Conservation (phyloP, 2,888 invertebrate genomes). For the Epiblema foenella region DNA sequence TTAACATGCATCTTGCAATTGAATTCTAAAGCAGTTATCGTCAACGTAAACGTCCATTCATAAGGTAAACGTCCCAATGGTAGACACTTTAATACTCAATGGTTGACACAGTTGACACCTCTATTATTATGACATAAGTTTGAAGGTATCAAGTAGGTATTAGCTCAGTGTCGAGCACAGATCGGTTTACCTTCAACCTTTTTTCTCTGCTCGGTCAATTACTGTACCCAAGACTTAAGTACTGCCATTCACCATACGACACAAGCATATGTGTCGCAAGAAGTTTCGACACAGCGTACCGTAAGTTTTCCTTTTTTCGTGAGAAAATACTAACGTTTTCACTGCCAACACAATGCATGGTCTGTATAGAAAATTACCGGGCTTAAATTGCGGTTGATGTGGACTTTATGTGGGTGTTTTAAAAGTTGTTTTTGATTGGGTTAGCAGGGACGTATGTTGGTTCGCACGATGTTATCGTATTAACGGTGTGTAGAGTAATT, state of each 20-base stretch:
- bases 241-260: slow-evolving; percentile 60
- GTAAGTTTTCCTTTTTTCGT: slow-evolving; percentile 81
- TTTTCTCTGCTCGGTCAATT: slow-evolving; percentile 31
- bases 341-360: slow-evolving; percentile 66
- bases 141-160: too few species aligned
- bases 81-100: too few species aligned
- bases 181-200: background rate
- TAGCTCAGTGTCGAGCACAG: too few species aligned
- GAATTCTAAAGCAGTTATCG: too few species aligned
- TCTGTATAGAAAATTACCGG: slow-evolving; percentile 52
- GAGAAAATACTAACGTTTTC: slow-evolving; percentile 78
- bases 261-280: slow-evolving; percentile 63
- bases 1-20: too few species aligned
- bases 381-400: slow-evolving; percentile 48
- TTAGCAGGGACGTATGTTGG: slow-evolving; percentile 44
- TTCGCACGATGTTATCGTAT: slow-evolving; percentile 50
- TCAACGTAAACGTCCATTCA: too few species aligned
- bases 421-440: slow-evolving; percentile 46
- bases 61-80: too few species aligned
- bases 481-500: slow-evolving; percentile 66
- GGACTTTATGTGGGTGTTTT: slow-evolving; percentile 48
- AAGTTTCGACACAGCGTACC: slow-evolving; percentile 68
- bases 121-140: too few species aligned
- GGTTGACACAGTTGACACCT: too few species aligned
- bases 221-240: slow-evolving; percentile 18